phyloP scores from a whole-genome alignment of 2,113 vertebrate genomes.

The Chamaetylas fuelleborni region DNA sequence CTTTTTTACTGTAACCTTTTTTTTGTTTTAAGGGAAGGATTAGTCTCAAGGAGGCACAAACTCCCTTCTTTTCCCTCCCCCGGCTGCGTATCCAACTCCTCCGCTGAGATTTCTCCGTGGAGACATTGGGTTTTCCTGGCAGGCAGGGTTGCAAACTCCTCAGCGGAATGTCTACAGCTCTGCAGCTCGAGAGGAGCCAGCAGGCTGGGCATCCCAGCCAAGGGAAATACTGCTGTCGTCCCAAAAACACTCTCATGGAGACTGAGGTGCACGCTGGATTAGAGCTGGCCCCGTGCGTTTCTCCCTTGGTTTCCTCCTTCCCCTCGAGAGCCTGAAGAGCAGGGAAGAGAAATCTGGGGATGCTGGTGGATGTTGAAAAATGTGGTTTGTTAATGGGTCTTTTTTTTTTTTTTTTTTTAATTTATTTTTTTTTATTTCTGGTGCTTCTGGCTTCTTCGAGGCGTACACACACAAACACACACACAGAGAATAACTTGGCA shows the following conservation, averaged over 20 bases:
- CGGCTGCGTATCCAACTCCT: slow-evolving; percentile 24
- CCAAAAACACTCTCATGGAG: slow-evolving; percentile 64
- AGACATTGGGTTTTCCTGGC: slow-evolving; percentile 74
- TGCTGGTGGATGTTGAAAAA: slow-evolving; percentile 32
- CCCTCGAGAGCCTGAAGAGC: neutral
- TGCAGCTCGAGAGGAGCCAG: slow-evolving; percentile 64
- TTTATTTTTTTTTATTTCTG: neutral
- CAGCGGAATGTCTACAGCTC: slow-evolving; percentile 63
- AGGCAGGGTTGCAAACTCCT: slow-evolving; percentile 59
- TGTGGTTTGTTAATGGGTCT: slow-evolving; percentile 23
- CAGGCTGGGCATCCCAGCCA: slow-evolving; percentile 67
- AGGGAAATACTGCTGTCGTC: slow-evolving; percentile 73
- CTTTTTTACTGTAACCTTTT: neutral
- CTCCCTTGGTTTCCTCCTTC: neutral
- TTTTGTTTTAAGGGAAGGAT: neutral
- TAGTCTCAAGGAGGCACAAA: slow-evolving; percentile 32
- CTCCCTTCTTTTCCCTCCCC: slow-evolving; percentile 23
- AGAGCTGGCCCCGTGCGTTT: neutral
- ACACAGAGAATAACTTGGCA: slow-evolving; percentile 1
- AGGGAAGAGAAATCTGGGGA: slow-evolving; percentile 5
- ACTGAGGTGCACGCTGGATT: slow-evolving; percentile 31
- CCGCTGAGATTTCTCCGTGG: slow-evolving; percentile 54
- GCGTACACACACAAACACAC: slow-evolving; percentile 9
- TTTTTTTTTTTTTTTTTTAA: neutral
- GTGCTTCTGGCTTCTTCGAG: neutral